Base-by-base conservation (phyloP, 2,888 invertebrate genomes). In the Amblyjoppa proteus region DNA sequence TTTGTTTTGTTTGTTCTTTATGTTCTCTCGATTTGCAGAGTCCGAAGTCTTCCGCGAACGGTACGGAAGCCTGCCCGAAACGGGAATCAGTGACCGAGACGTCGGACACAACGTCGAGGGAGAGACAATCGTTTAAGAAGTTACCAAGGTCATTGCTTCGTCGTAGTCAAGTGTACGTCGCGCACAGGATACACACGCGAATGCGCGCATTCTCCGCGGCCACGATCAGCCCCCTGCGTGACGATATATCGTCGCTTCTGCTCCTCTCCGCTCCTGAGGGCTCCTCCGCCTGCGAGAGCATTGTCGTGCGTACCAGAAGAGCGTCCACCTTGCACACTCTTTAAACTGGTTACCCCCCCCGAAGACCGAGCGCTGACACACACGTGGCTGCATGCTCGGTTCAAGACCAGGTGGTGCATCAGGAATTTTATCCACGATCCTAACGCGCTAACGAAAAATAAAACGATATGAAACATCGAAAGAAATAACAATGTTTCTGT, bases 321-420 rank as follows among this genome's bases (percentile, higher is more conserved):
- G 56, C 56, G 81, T 81, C 74, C 74, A 85, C 81, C 81, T 85
- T 79, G 79, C 81, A 78, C 81, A 66, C 49, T 78, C 68, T 82
- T 85, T 75, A 85, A 85, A 85, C 85, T 81, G 85, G 85, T 85
- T 85, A 78, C 73, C 81, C 75, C 31, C 31, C 64, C 34, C 25
- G 34, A 9, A 74, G 45, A 69, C n/a, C 68, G 70, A 53, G 68
- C 34, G 66, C 78, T 78, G 84, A 81, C 84, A 84, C 76, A 73
- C 76, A 76, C 76, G 84, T 73, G 58, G 81, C 58, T 77, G 76
- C 61, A 81, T 68, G 68, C 49, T 71, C 16, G 41, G 68, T 38
- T 71, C n/a, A 80, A 80, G 81, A 84, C 81, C 81, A 84, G 80
- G 49, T 73, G 80, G 68, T 73, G 53, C 66, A 68, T 73, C 61